Conservation (phyloP, 2,113 vertebrate species). For the Boleophthalmus pectinirostris region DNA sequence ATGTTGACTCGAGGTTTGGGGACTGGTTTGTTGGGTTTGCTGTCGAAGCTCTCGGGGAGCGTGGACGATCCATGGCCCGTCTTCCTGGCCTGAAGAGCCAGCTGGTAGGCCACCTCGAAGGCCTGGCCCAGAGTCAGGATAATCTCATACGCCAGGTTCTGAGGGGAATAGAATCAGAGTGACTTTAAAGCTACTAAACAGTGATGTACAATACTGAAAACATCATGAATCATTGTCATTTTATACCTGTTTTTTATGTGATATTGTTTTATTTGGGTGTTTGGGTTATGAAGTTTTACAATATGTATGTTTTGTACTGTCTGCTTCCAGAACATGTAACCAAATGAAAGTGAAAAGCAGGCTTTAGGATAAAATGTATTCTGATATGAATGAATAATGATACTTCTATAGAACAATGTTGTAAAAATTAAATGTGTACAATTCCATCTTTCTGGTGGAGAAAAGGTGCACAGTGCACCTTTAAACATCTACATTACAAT, state of each 20-base stretch:
- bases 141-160: conserved; percentile 99
- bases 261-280: not conserved
- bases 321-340: no score
- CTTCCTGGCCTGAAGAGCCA: conserved; percentile 96
- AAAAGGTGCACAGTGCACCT: not conserved
- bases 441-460: no score
- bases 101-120: conserved; percentile 98
- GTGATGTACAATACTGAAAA: not conserved
- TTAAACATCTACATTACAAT: not conserved
- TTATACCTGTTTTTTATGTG: not conserved
- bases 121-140: conserved; percentile 98
- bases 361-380: not conserved
- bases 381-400: no score
- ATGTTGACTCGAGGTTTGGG: conserved; percentile 98
- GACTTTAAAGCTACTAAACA: not conserved
- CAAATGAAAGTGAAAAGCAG: no score
- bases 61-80: conserved; percentile 93
- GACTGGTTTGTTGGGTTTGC: conserved; percentile 95
- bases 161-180: conserved; percentile 7
- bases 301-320: not conserved
- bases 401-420: not conserved
- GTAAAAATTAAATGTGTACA: no score
- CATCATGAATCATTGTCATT: not conserved
- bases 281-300: not conserved
- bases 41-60: conserved; percentile 97